These are phyloP conservation scores for Emmelina monodactyla DNA, from an alignment of 2,888 invertebrate species.

Conservation along the genomic window DNA sequence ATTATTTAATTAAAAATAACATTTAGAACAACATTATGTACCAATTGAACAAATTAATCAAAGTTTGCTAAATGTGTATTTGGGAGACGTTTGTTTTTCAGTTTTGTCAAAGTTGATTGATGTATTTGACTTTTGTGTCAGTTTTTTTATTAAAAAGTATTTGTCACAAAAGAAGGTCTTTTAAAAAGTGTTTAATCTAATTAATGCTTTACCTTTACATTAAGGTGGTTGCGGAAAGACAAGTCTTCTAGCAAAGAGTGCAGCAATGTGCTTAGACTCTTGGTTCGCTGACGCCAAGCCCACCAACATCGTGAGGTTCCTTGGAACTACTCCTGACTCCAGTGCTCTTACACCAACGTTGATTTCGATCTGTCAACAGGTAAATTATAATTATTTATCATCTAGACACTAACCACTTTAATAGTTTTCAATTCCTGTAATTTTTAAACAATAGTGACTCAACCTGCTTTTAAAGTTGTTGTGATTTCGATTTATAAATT, in stretches of 20 bases:
- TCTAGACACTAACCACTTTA: too few relatives aligned
- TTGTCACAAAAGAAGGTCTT: not conserved
- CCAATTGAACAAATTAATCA: too few relatives aligned
- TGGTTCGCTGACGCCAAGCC: conserved; percentile 82
- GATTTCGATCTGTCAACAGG: conserved; percentile 95
- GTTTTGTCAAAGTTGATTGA: too few relatives aligned
- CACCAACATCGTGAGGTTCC: conserved; percentile 87
- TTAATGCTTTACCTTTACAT: conserved; percentile 1
- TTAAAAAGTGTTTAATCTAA: not conserved
- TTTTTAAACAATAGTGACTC: too few relatives aligned
- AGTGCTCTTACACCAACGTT: conserved; percentile 93
- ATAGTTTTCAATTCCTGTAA: too few relatives aligned
- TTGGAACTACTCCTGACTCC: conserved; percentile 97
- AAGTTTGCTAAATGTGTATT: too few relatives aligned
- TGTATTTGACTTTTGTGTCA: too few relatives aligned
- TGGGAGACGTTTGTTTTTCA: too few relatives aligned
- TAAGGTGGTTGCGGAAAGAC: conserved; percentile 96
- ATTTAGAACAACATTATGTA: too few relatives aligned
- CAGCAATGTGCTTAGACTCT: conserved; percentile 76
- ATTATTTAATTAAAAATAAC: too few relatives aligned
- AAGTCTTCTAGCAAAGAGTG: conserved; percentile 91
- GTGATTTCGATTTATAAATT: not conserved
- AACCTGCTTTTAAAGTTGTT: not conserved
- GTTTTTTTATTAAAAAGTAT: not conserved
- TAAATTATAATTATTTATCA: too few relatives aligned